These are phyloP conservation scores for Gnathonemus echidnorhynchus DNA, from an alignment of 2,113 vertebrate genomes.

Conservation along the genomic window DNA sequence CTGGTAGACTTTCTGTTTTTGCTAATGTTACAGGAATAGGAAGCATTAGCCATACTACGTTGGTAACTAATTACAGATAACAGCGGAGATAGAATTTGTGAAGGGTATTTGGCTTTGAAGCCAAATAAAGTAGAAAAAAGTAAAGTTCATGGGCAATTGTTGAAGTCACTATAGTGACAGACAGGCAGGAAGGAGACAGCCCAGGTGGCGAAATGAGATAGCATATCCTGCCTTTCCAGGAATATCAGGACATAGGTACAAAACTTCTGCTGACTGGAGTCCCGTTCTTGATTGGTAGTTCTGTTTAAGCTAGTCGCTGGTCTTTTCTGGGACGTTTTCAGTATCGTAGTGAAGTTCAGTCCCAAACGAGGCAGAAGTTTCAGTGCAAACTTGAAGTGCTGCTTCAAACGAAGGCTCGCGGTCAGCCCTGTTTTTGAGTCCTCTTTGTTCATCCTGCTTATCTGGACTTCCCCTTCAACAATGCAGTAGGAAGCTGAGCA, in stretches of 20 bases:
- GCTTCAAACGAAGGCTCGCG: neutral
- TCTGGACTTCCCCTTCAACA: neutral
- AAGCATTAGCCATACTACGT: slow-evolving; percentile 1
- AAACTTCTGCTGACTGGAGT: neutral
- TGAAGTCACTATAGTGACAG: slow-evolving; percentile 38
- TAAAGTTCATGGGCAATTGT: slow-evolving; percentile 18
- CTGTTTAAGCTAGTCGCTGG: neutral
- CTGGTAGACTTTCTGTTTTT: slow-evolving; percentile 1
- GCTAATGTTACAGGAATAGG: slow-evolving; percentile 6
- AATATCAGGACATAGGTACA: neutral
- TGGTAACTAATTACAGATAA: neutral
- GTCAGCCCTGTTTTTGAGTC: neutral
- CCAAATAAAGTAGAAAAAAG: neutral
- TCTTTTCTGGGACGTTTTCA: neutral
- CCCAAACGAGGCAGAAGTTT: neutral
- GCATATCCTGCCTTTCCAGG: slow-evolving; percentile 9
- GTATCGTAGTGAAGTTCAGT: neutral
- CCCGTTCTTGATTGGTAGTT: neutral
- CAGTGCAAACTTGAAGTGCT: neutral
- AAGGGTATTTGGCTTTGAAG: neutral
- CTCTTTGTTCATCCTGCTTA: neutral
- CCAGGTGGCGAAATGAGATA: slow-evolving; percentile 9
- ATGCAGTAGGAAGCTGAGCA: neutral
- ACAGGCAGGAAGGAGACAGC: slow-evolving; percentile 46
- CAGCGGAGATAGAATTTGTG: neutral